These are phyloP conservation scores for Globia sparganii DNA, from an alignment of 2,888 invertebrate species.

Conservation along the genomic window DNA sequence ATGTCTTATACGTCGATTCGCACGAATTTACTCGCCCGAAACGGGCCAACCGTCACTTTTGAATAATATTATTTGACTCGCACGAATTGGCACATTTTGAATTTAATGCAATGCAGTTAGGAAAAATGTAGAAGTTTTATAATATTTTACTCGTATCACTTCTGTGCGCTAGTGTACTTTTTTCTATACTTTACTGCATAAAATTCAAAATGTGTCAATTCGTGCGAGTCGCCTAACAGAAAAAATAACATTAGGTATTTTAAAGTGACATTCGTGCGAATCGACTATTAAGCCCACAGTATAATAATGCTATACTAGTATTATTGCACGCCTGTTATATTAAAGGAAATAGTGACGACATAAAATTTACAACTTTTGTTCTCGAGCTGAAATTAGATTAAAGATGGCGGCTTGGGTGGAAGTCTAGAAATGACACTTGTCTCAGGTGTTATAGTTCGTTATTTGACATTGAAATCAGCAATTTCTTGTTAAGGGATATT, in stretches of 20 bases:
- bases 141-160: too few species aligned
- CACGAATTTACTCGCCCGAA: neutral
- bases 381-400: neutral
- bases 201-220: neutral
- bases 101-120: too few species aligned
- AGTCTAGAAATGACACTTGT: slow-evolving; percentile 10
- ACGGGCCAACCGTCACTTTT: too few species aligned
- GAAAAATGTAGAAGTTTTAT: too few species aligned
- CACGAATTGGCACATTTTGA: too few species aligned
- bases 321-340: neutral
- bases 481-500: neutral
- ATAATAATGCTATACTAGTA: neutral
- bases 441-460: neutral
- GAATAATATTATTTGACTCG: too few species aligned
- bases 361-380: slow-evolving; percentile 21
- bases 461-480: slow-evolving; percentile 13
- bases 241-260: neutral
- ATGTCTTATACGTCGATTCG: neutral
- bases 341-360: neutral
- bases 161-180: too few species aligned
- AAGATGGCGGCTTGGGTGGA: neutral
- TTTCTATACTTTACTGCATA: neutral
- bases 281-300: neutral
- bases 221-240: too few species aligned
- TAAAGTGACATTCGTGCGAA: neutral